phyloP scores from a whole-genome alignment of 2,888 invertebrate genomes.

The Eupithecia insigniata region DNA sequence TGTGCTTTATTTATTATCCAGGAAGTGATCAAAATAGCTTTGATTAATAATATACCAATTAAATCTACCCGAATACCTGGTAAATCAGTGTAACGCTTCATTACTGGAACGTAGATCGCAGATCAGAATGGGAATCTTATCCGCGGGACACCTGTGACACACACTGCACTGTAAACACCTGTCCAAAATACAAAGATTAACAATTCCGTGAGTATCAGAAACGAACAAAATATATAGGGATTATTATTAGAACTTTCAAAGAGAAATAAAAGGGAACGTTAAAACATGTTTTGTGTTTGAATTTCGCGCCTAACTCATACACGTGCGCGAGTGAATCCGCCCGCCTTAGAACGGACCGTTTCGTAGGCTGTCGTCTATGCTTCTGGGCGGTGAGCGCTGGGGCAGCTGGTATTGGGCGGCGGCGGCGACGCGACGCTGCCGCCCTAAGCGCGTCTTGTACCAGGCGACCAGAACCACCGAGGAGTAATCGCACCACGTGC shows the following conservation, averaged over 20 bases:
- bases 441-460: slow-evolving; percentile 83
- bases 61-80: slow-evolving; percentile 64
- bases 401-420: slow-evolving; percentile 71
- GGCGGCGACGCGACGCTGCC: slow-evolving; percentile 81
- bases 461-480: slow-evolving; percentile 68
- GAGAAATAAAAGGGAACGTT: slow-evolving; percentile 38
- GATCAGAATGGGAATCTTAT: slow-evolving; percentile 62
- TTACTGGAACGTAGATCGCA: slow-evolving; percentile 52
- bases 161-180: slow-evolving; percentile 73
- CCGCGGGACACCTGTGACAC: slow-evolving; percentile 66
- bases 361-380: slow-evolving; percentile 72
- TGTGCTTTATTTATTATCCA: neutral
- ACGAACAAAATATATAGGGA: slow-evolving; percentile 6
- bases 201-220: slow-evolving; percentile 42
- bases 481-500: slow-evolving; percentile 71
- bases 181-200: slow-evolving; percentile 58
- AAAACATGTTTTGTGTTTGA: slow-evolving; percentile 53
- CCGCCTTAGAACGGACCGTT: slow-evolving; percentile 71
- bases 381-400: slow-evolving; percentile 77
- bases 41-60: neutral
- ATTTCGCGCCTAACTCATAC: slow-evolving; percentile 66
- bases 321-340: slow-evolving; percentile 65
- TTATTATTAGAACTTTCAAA: slow-evolving; percentile 34
- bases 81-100: slow-evolving; percentile 73
- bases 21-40: neutral